A percentile compares a stretch with the other conserved stretches of the same genome.
Conservation (phyloP, 2,797 vertebrate species). For the Crax fasciolata region DNA sequence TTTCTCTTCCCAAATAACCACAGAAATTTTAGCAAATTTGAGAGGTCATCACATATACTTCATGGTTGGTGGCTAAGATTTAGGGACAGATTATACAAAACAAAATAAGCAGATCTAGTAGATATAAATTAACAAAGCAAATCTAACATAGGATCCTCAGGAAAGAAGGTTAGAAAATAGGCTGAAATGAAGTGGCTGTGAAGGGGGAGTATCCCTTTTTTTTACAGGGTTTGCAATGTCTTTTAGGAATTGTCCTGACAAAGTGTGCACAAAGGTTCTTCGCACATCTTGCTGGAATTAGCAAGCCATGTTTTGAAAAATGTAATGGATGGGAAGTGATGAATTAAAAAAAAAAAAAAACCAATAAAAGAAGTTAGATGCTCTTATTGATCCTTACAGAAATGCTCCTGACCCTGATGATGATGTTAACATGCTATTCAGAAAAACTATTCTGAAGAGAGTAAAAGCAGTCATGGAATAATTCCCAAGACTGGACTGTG, state of each 20-base stretch:
- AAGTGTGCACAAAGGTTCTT: neutral
- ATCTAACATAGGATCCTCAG: neutral
- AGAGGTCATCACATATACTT: neutral
- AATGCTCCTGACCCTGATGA: neutral
- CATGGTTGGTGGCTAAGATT: neutral
- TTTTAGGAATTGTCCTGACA: neutral
- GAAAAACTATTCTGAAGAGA: neutral
- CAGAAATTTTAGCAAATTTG: neutral
- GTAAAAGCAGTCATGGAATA: neutral
- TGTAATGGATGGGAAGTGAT: neutral
- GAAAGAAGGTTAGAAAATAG: neutral
- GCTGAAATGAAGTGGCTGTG: neutral
- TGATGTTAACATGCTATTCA: neutral
- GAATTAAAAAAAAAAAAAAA: neutral
- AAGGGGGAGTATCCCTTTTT: neutral
- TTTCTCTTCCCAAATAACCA: neutral
- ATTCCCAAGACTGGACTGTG: neutral
- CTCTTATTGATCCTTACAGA: neutral
- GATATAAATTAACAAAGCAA: neutral
- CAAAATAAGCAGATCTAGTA: fast-evolving
- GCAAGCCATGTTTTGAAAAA: constrained; percentile 31
- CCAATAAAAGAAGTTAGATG: neutral
- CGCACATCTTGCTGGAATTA: neutral
- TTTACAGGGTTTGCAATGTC: neutral
- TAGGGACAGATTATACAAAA: constrained; percentile 6